Evolutionary conservation across 1,140 invertebrate species (phyloP), one percentile per base, ranked within the genome.

Genomic region (Sarcophaga bullata): DNA sequence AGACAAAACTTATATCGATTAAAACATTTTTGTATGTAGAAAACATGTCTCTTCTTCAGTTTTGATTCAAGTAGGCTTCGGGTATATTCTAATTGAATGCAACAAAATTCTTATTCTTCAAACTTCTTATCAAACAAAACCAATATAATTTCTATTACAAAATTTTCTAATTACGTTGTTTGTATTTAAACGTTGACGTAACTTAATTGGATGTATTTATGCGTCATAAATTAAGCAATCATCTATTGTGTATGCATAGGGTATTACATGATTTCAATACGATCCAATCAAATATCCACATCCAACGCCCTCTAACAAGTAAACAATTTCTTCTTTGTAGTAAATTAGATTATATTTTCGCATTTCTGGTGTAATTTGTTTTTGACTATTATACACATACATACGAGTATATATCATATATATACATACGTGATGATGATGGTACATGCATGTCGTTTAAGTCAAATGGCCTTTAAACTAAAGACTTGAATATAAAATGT

Each of bases 361-460:
- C 75, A 78, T 78, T 78, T 78, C 75, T 78, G 75, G 80, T 62
- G 80, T 25, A 80, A n/a, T 11, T n/a, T 58, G 58, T 58, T 37
- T 37, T 47, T 9, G 80, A 15, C 52, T 17, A 50, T 15, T 9
- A 48, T 48, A 80, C 13, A 68, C 62, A 17, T 68, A 68, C 46
- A 0, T 72, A 19, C 11, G n/a, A n/a, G n/a, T n/a, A 25, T 72
- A 72, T 72, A 72, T 25, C 15, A 54, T 54, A 62, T 72, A 25
- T 0, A 19, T 25, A 8, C 13, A 72, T 25, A 72, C 11, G 17
- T 37, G 1, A 9, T 6, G 9, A 19, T 72, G 17, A 19, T 25
- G 8, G 62, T 72, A 68, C 17, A 5, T 9, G 11, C 72, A 46
- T 15, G 3, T 73, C 15, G 3, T 17, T 76, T 78, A 78, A 50